Evolutionary conservation across 2,888 invertebrate species (phyloP), one percentile per base, ranked within the genome.

Genomic region (Digitonthophagus gazella): DNA sequence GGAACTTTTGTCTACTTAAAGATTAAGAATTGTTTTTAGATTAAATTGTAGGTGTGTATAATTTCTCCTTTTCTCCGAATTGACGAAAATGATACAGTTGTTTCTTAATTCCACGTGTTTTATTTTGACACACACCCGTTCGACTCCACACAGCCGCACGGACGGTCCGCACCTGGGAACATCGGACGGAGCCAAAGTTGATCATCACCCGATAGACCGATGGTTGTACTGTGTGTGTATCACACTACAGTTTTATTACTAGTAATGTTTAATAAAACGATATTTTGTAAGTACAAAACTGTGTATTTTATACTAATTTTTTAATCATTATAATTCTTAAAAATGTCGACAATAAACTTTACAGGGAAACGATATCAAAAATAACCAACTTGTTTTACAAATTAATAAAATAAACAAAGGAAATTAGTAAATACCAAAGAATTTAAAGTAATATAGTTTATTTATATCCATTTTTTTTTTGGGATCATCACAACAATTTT

Each of bases 1-100:
- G n/a, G n/a, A n/a, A n/a, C n/a, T 28, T 66, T 69, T 69, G 69
- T 70, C 70, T 70, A 70, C 70, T 70, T 75, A 76, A 74, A 74
- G 69, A 71, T 74, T 74, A 74, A 72, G 75, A 77, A 75, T 77
- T 76, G 79, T 76, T 79, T 78, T 78, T 77, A 78, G 78, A 70
- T 76, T 79, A 75, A 78, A 74, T 80, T 82, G 81, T 82, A 82
- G 81, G 78, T 79, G 78, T 81, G 81, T 76, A 75, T 76, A 81
- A 81, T 80, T 80, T 81, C 78, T 78, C 79, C 1, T 44, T 44
- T 79, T 81, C 80, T 81, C 18, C 61, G 81, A 81, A 8, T 81
- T 78, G 79, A 80, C 80, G 80, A 82, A 73, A 81, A 78, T 81
- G 80, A 82, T 82, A 81, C 80, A 82, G 80, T 82, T 81, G 80